These are phyloP conservation scores for Xylocampa areola DNA, from an alignment of 2,888 invertebrate species.

Conservation along the genomic window DNA sequence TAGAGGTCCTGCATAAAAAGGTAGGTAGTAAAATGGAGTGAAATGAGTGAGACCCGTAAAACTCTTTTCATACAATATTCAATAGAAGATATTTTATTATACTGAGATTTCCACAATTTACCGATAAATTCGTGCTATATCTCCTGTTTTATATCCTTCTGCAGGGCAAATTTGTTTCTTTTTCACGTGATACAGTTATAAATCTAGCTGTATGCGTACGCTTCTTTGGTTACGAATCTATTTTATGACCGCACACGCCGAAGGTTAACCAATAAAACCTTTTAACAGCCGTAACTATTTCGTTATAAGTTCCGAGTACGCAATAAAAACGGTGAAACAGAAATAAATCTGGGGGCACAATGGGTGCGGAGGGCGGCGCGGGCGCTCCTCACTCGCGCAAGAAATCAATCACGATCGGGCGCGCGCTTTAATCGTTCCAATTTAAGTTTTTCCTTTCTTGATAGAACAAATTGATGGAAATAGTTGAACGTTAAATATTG, in stretches of 20 bases:
- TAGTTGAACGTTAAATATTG: constrained; percentile 84
- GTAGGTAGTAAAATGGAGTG: constrained; percentile 83
- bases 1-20: constrained; percentile 81
- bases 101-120: constrained; percentile 88
- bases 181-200: constrained; percentile 87
- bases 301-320: constrained; percentile 89
- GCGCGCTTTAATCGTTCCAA: constrained; percentile 81
- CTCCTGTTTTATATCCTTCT: constrained; percentile 86
- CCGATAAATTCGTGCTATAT: constrained; percentile 86
- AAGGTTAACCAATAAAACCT: constrained; percentile 90
- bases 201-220: constrained; percentile 85
- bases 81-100: constrained; percentile 89
- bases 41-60: constrained; percentile 86
- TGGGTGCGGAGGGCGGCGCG: constrained; percentile 61
- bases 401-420: constrained; percentile 82
- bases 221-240: constrained; percentile 87
- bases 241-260: constrained; percentile 88
- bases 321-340: constrained; percentile 88
- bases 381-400: constrained; percentile 65
- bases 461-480: constrained; percentile 82
- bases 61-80: constrained; percentile 88
- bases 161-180: constrained; percentile 87
- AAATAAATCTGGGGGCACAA: constrained; percentile 87
- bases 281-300: constrained; percentile 90
- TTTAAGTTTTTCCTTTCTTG: constrained; percentile 84